Evolutionary conservation across 2,797 vertebrate genomes (phyloP), one percentile per base, ranked within the genome.

Genomic region (Syngnathus rostellatus): DNA sequence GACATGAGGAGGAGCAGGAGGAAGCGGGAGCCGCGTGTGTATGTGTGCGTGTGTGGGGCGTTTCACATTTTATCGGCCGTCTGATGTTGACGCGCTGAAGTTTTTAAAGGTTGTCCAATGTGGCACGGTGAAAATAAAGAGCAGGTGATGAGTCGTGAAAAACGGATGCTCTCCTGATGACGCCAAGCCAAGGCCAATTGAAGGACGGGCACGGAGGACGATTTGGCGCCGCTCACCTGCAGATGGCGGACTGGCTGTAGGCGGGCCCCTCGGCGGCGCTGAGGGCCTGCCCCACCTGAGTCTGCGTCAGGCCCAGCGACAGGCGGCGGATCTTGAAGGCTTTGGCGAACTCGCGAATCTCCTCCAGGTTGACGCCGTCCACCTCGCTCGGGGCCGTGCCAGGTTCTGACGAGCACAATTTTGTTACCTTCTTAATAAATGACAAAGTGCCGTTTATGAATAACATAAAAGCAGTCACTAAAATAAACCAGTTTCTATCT

Each of bases 161-260:
- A 70, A 69, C 61, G 65, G 64, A 65, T 23, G 16, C 19, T 62
- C 9, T 12, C 9, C 10, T 43, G 41, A 43, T 43, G 41, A 43
- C 41, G 12, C 12, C 10, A 43, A 43, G 41, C 12, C 41, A 43
- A 43, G 41, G 41, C 10, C 41, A 12, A 43, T 43, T 43, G 41
- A 43, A 43, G 41, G 41, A 12, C 41, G 11, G 41, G 41, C 11
- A 8, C 41, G 41, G 50, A 21, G 50, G 8, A 12, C 41, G 41
- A 12, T 43, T 64, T 82, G 39, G 16, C 58, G 61, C 64, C 23
- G 63, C 66, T 94, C 96, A 99, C 97, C 97, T 98, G 95, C 97
- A 99, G 92, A 99, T 99, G 91, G 97, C 97, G 81, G 97, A 99
- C 90, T 99, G 97, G 88, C 97, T 99, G 91, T 99, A 99, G 6